A percentile compares a stretch with the other conserved stretches of the same genome.
These are phyloP conservation scores for Drosophila santomea DNA, from an alignment of 1,140 invertebrate species.

Conservation along the genomic window DNA sequence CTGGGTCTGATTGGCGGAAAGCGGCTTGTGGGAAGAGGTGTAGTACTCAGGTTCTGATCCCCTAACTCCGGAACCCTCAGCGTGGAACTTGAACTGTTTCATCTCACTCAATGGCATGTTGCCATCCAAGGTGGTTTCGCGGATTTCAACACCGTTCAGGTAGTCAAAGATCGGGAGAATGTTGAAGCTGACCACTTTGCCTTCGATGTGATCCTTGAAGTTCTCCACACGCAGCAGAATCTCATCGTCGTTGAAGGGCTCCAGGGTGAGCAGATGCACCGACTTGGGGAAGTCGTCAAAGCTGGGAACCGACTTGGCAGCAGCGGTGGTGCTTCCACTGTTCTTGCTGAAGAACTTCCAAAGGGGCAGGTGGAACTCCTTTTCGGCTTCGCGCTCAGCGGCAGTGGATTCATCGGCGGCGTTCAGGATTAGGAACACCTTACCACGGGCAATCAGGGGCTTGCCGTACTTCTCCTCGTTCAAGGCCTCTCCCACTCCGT, in stretches of 20 bases:
- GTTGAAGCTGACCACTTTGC: conserved; percentile 85
- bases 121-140: conserved; percentile 75
- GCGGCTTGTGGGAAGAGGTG: conserved; percentile 35
- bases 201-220: conserved; percentile 91
- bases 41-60: conserved; percentile 29
- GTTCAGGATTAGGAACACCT: conserved; percentile 87
- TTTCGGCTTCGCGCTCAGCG: conserved; percentile 53
- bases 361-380: conserved; percentile 68
- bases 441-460: conserved; percentile 93
- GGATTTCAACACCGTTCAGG: conserved; percentile 52
- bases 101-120: conserved; percentile 62
- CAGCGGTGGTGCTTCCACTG: conserved; percentile 65
- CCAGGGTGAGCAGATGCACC: conserved; percentile 94
- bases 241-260: conserved; percentile 90
- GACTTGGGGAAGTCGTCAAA: conserved; percentile 87
- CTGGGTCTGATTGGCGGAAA: conserved; percentile 16
- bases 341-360: conserved; percentile 84
- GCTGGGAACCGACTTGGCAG: conserved; percentile 42
- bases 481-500: conserved; percentile 96
- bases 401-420: conserved; percentile 69
- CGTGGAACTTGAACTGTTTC: conserved; percentile 70
- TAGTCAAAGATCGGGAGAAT: conserved; percentile 62
- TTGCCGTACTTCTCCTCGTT: conserved; percentile 92
- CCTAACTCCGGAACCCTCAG: conserved; percentile 47
- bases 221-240: conserved; percentile 95